Evolutionary conservation across 1,140 invertebrate species (phyloP).

Genomic region (Charaxes varanes): DNA sequence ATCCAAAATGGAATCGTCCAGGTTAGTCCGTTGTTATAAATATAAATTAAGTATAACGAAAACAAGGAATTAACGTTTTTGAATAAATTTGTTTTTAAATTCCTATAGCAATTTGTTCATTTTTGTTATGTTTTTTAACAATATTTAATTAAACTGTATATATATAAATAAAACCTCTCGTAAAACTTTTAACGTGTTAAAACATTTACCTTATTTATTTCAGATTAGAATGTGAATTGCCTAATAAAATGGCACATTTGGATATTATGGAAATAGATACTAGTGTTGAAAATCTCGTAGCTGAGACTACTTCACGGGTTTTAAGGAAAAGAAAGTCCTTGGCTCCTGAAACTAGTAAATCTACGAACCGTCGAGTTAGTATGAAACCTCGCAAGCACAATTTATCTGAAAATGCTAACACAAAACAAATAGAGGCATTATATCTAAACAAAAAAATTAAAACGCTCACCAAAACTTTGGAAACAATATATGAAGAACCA

Average conservation of each 20-base stretch:
- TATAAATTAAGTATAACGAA: not conserved
- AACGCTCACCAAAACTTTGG: constrained; percentile 52
- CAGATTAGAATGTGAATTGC: constrained; percentile 51
- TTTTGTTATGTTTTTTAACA: no score
- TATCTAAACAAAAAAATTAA: constrained; percentile 65
- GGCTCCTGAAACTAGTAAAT: constrained; percentile 41
- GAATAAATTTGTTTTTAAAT: no score
- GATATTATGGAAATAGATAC: constrained; percentile 56
- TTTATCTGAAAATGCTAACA: constrained; percentile 47
- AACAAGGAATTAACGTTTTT: no score
- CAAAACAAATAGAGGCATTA: constrained; percentile 63
- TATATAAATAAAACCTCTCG: not conserved
- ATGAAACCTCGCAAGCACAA: constrained; percentile 58
- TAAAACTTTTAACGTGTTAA: not conserved
- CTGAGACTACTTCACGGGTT: constrained; percentile 35
- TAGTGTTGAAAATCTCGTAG: constrained; percentile 9
- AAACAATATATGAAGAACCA: constrained; percentile 65
- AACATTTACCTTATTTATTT: constrained; percentile 5
- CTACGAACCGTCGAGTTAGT: constrained; percentile 53
- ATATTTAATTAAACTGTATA: no score
- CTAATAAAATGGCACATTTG: constrained; percentile 59
- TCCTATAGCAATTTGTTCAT: no score
- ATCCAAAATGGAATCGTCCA: constrained; percentile 12
- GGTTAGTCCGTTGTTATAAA: constrained; percentile 4
- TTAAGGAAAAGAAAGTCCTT: constrained; percentile 58